phyloP scores from a whole-genome alignment of 1,140 invertebrate species.

The Trichoplusia ni region DNA sequence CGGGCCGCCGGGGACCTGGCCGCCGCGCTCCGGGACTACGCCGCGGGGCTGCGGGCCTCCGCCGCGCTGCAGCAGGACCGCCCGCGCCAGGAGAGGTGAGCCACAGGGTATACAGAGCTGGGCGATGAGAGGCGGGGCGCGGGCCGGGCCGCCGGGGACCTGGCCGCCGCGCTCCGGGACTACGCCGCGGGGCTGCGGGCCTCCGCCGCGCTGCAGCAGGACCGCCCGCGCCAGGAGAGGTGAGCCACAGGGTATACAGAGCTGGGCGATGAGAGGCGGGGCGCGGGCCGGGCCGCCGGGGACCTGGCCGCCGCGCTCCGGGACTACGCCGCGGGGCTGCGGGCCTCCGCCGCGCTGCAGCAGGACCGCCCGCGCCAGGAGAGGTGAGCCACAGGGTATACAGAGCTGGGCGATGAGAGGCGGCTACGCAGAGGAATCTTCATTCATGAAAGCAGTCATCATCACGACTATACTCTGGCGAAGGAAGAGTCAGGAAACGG shows the following conservation, averaged over 20 bases:
- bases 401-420: too few species aligned
- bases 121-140: conserved; percentile 87
- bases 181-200: conserved; percentile 86
- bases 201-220: conserved; percentile 85
- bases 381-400: conserved; percentile 57
- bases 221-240: conserved; percentile 80
- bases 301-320: conserved; percentile 82
- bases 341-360: conserved; percentile 87
- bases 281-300: conserved; percentile 78
- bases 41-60: conserved; percentile 86
- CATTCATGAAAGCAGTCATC: too few species aligned
- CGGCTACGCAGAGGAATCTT: too few species aligned
- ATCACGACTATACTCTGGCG: too few species aligned
- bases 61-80: conserved; percentile 84
- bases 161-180: conserved; percentile 84
- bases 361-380: conserved; percentile 81
- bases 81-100: conserved; percentile 75
- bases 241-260: too few species aligned
- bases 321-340: conserved; percentile 85
- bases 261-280: conserved; percentile 90
- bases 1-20: conserved; percentile 81
- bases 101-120: too few species aligned
- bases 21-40: conserved; percentile 86
- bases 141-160: conserved; percentile 80
- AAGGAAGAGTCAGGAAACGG: too few species aligned